A percentile compares a stretch with the other conserved stretches of the same genome.
Conservation (phyloP, 2,113 vertebrate species). For the Aldabrachelys gigantea region DNA sequence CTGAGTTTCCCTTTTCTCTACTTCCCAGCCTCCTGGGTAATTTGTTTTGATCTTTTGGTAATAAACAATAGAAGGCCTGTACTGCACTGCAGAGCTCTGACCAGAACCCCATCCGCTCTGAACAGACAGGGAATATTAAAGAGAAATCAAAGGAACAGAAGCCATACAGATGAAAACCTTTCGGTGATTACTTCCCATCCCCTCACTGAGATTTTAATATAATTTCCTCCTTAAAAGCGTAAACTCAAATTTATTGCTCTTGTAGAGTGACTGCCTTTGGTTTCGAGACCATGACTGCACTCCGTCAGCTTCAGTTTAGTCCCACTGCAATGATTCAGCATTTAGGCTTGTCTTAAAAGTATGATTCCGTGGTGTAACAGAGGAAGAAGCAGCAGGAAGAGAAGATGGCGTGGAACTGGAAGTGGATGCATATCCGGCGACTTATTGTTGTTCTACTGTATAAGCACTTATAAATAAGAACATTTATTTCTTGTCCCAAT, state of each 20-base stretch:
- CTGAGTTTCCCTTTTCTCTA: not conserved
- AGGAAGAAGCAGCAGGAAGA: constrained; percentile 35
- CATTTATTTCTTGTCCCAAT: not conserved
- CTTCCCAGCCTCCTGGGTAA: not conserved
- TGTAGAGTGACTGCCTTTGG: accelerated
- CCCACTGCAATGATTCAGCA: not conserved
- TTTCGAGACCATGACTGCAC: not conserved
- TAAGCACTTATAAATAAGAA: constrained; percentile 77
- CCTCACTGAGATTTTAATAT: not conserved
- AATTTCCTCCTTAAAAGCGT: constrained; percentile 44
- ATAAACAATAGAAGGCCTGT: not conserved
- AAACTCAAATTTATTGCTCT: constrained; percentile 49
- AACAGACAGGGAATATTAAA: not conserved
- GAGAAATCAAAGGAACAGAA: not conserved
- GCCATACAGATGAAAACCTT: not conserved
- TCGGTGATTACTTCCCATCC: not conserved
- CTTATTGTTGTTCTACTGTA: constrained; percentile 64
- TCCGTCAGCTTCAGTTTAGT: not conserved
- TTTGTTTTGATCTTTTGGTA: not conserved
- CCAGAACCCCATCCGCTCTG: not conserved
- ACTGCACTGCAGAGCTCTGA: not conserved
- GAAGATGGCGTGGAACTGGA: constrained; percentile 36
- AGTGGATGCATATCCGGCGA: constrained; percentile 30
- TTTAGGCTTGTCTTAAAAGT: not conserved
- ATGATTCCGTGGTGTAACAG: not conserved